A percentile compares a stretch with the other conserved stretches of the same genome.
These are phyloP conservation scores for Didymodactylos carnosus DNA, from an alignment of 2,888 invertebrate genomes.

Conservation along the genomic window DNA sequence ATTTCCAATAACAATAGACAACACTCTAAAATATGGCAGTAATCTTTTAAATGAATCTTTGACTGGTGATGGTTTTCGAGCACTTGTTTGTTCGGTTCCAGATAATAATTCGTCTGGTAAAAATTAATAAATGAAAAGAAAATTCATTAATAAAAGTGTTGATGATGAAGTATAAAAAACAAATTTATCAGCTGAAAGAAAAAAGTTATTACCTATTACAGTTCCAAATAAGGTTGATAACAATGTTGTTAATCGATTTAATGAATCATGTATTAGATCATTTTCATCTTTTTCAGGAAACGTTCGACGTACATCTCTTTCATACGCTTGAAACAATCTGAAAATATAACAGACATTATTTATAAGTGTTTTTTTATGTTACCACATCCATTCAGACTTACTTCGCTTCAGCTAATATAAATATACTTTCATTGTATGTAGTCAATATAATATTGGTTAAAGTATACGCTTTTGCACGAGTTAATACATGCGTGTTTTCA, in stretches of 20 bases:
- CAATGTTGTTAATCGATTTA: background rate
- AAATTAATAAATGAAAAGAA: no score
- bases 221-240: background rate
- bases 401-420: background rate
- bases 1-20: background rate
- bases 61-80: background rate
- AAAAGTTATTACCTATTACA: no score
- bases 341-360: background rate
- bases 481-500: conserved; percentile 30
- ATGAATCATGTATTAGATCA: background rate
- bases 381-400: background rate
- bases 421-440: background rate
- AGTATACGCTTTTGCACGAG: conserved; percentile 31
- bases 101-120: background rate
- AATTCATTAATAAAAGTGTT: no score
- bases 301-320: background rate
- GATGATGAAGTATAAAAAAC: no score
- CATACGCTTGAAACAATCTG: background rate
- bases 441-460: conserved; percentile 25
- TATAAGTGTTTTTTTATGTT: no score
- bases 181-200: no score
- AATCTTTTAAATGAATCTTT: background rate
- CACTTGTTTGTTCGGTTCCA: background rate
- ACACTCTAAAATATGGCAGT: background rate
- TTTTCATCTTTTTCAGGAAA: background rate